Conservation (phyloP, 30 jellyfish, hydroid and myxozoan species). For the Pelagia noctiluca region DNA sequence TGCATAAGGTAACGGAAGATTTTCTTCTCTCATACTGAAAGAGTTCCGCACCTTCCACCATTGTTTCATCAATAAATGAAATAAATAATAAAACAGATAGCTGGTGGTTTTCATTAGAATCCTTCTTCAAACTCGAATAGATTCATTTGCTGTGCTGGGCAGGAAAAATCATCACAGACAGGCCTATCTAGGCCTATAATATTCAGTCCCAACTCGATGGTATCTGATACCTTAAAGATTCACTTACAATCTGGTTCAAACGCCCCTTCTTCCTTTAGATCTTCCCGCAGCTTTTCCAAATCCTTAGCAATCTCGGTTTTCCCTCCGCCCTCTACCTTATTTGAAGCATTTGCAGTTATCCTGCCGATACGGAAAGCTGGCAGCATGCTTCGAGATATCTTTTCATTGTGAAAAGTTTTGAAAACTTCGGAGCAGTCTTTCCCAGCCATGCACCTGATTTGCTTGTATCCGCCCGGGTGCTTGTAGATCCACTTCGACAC, state of each 20-base stretch:
- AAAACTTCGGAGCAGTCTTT: slow-evolving; percentile 94
- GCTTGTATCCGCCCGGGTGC: slow-evolving; percentile 93
- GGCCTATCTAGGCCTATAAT: background rate
- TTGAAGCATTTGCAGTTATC: slow-evolving; percentile 11
- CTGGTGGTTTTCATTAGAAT: too few species aligned
- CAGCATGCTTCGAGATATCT: slow-evolving; percentile 42
- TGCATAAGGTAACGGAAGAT: too few species aligned
- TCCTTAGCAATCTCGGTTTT: slow-evolving; percentile 76
- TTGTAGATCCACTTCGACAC: slow-evolving; percentile 84
- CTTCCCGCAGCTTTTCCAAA: slow-evolving; percentile 55
- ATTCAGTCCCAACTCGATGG: too few species aligned
- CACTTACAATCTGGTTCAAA: slow-evolving; percentile 90
- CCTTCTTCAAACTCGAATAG: too few species aligned
- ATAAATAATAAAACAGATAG: too few species aligned
- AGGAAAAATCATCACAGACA: background rate
- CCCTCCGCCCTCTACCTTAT: background rate
- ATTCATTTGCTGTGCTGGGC: too few species aligned
- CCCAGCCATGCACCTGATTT: slow-evolving; percentile 85
- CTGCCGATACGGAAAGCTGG: slow-evolving; percentile 85
- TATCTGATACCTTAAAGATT: background rate
- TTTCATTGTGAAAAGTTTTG: slow-evolving; percentile 77
- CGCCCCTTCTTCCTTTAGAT: slow-evolving; percentile 73
- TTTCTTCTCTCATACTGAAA: too few species aligned
- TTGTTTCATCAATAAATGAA: too few species aligned
- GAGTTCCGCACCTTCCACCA: too few species aligned